Base-by-base conservation (phyloP, 2,113 vertebrate species). In the Cebidichthys violaceus region DNA sequence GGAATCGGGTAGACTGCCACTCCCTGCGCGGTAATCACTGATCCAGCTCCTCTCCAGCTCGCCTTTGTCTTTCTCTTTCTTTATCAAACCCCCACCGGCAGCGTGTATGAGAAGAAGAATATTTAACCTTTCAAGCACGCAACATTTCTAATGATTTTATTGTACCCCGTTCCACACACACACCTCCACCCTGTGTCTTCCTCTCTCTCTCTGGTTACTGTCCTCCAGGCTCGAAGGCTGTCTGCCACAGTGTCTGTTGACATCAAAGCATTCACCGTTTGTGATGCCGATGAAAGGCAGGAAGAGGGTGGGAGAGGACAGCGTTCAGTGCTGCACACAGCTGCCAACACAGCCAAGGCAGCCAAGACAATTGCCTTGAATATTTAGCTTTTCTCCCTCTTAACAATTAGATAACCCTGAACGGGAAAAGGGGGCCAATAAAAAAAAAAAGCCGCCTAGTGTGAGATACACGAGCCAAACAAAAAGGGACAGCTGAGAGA, bases 271-370 rank as follows among this genome's bases (percentile, higher is more conserved):
- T 13, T 69, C n/a, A 14, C 35, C 9, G 39, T 83, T 76, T 84
- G 79, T 79, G 37, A 35, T 62, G 80, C 69, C 50, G 72, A 83
- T 90, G 90, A 95, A 94, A 93, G 89, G 84, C 91, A 94, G 94
- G 94, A 95, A 95, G 89, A 86, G 88, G 93, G 93, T 90, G 89
- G 92, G 92, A 87, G 57, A 84, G 81, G 43, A 79, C 76, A 65
- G 13, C 29, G 77, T 86, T 71, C 83, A 92, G 50, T 37, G 22
- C 82, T 75, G 68, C 68, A 77, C 81, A 82, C 57, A 4, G 55
- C 82, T 82, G 84, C 89, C 88, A 89, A 75, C 82, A 55, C 66
- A 22, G 73, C 83, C 76, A 84, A 79, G 85, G 86, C 82, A 50
- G 75, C 82, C 79, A 65, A 80, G 89, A 93, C 92, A 88, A 90